Evolutionary conservation across 2,113 vertebrate genomes (phyloP).

Genomic region (Numenius arquata): DNA sequence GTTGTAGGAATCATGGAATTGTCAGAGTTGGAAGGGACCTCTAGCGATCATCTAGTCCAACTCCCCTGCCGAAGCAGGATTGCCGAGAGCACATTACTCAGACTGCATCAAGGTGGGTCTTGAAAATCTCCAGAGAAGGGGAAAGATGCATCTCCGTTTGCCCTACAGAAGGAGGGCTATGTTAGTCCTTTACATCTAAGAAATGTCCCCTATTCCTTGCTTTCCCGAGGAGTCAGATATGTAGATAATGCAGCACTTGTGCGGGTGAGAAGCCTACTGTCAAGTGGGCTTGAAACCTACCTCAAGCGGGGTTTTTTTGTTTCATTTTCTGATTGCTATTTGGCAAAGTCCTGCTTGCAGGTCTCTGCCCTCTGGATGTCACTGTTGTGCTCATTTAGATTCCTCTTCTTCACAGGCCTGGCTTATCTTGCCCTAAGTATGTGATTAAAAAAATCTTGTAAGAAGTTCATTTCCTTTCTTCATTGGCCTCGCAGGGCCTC

Average conservation of each 20-base stretch:
- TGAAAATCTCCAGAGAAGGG: no score
- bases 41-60: no score
- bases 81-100: no score
- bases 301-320: background rate
- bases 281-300: background rate
- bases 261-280: background rate
- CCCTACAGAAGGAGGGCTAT: background rate
- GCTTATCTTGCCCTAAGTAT: background rate
- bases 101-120: no score
- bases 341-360: background rate
- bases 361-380: slow-evolving; percentile 47
- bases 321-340: background rate
- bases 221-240: background rate
- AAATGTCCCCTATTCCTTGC: background rate
- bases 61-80: no score
- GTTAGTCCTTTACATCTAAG: background rate
- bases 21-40: no score
- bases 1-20: no score
- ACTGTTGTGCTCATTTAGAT: slow-evolving; percentile 48
- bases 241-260: background rate
- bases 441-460: background rate
- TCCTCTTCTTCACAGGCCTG: background rate
- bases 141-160: background rate
- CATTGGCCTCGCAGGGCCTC: background rate
- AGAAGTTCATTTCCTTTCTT: slow-evolving; percentile 6